phyloP scores from a whole-genome alignment of 2,797 vertebrate species.

The Perodicticus potto region DNA sequence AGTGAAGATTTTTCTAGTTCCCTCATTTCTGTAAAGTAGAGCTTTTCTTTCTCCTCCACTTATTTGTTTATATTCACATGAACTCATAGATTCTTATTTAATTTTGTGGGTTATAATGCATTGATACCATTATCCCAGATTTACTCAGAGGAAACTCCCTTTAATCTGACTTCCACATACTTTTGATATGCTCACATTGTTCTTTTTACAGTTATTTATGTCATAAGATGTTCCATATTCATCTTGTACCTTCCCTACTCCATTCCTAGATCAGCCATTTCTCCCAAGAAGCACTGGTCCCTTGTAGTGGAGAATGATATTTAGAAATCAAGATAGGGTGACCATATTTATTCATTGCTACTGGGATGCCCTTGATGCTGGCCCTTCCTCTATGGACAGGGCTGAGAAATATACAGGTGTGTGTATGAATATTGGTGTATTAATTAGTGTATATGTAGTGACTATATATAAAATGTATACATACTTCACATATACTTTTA shows the following conservation, averaged over 20 bases:
- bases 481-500: neutral
- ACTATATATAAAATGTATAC: neutral
- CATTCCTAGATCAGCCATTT: neutral
- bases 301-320: neutral
- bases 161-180: neutral
- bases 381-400: neutral
- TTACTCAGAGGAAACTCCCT: neutral
- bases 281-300: neutral
- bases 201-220: neutral
- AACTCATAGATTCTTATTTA: neutral
- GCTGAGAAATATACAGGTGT: neutral
- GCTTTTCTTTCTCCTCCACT: neutral
- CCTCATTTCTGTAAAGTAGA: neutral
- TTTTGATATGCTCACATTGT: neutral
- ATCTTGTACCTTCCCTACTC: neutral
- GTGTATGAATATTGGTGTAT: neutral
- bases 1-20: neutral
- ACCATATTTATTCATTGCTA: neutral
- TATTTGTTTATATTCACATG: neutral
- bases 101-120: neutral
- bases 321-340: slow-evolving; percentile 50
- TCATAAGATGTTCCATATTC: neutral
- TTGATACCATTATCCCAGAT: neutral
- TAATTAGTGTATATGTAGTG: neutral
- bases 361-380: slow-evolving; percentile 30